Evolutionary conservation across 1,140 invertebrate genomes (phyloP).

Genomic region (Paraescarpia echinospica): DNA sequence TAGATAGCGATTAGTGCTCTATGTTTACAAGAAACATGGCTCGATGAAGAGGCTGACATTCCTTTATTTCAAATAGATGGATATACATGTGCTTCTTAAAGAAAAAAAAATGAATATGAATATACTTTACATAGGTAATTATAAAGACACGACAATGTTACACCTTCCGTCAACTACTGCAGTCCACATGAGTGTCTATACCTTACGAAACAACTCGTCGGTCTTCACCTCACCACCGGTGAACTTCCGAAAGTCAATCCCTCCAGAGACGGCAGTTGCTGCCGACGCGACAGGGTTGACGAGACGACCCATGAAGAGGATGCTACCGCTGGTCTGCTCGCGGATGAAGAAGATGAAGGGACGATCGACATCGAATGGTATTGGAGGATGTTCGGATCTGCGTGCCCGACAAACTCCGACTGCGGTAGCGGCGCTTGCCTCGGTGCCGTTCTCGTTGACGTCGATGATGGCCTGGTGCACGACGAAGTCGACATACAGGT

Average conservation of each 20-base stretch:
- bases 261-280: not conserved
- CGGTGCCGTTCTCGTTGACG: constrained; percentile 28
- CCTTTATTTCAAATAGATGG: too few relatives aligned
- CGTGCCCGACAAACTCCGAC: constrained; percentile 10
- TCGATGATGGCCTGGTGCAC: constrained; percentile 29
- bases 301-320: constrained; percentile 19
- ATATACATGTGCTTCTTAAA: too few relatives aligned
- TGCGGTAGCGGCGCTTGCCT: constrained; percentile 28
- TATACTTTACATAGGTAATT: too few relatives aligned
- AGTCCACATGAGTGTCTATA: not conserved
- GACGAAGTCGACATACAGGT: constrained; percentile 19
- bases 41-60: too few relatives aligned
- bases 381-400: not conserved
- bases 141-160: too few relatives aligned
- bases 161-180: not conserved
- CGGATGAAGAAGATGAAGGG: constrained; percentile 22
- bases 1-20: too few relatives aligned
- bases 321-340: not conserved
- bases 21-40: too few relatives aligned
- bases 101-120: too few relatives aligned
- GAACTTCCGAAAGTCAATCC: not conserved
- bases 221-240: not conserved
- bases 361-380: not conserved
- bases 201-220: not conserved
- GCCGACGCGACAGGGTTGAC: not conserved